phyloP scores from a whole-genome alignment of 2,797 vertebrate genomes.

The Meriones psammophilus region DNA sequence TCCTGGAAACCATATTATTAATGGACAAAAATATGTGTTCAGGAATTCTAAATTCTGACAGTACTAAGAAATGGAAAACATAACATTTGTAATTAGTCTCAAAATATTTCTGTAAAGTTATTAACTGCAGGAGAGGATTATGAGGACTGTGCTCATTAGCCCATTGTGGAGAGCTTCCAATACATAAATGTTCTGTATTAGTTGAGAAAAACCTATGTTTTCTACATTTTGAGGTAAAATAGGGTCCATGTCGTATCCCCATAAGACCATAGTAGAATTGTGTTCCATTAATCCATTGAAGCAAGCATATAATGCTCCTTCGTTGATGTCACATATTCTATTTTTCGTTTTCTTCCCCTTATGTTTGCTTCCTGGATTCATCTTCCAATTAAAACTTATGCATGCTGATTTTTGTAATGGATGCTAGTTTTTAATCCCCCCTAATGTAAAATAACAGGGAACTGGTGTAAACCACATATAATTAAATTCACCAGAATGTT shows the following conservation, averaged over 20 bases:
- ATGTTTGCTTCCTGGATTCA: neutral
- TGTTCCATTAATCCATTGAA: neutral
- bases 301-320: neutral
- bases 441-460: neutral
- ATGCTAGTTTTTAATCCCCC: neutral
- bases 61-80: neutral
- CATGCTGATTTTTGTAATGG: neutral
- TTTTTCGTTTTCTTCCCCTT: neutral
- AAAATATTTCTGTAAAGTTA: neutral
- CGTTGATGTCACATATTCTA: neutral
- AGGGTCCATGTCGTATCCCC: neutral
- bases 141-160: neutral
- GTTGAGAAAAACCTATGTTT: neutral
- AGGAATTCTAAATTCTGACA: neutral
- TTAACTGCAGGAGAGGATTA: accelerated
- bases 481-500: neutral
- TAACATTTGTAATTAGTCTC: neutral
- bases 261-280: neutral
- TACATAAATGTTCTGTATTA: neutral
- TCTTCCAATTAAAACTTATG: neutral
- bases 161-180: neutral
- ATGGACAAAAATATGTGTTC: neutral
- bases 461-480: neutral
- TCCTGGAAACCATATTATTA: neutral
- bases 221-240: neutral